Base-by-base conservation (phyloP, 1,140 invertebrate genomes). In the Cephus cinctus region DNA sequence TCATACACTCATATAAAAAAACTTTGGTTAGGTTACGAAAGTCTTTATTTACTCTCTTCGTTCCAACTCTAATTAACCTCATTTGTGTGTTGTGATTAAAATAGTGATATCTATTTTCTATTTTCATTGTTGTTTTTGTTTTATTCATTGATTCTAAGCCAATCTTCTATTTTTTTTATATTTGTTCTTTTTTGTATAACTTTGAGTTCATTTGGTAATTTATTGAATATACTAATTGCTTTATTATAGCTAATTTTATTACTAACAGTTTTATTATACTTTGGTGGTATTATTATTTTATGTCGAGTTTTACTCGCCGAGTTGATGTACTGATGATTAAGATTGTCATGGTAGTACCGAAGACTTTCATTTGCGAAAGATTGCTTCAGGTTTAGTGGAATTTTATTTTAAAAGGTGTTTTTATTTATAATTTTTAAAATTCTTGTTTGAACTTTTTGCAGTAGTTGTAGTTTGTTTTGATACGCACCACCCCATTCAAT, bases 401-500 rank as follows among this genome's bases (percentile, higher is more conserved):
- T 27, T 27, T n/a, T 27, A 6, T 8, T 27, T 8, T 27, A 8
- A 8, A 27, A 27, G 8, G 25, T 27, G 6, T 27, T 27, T 27
- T n/a, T 27, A 27, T n/a, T 8, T 27, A 27, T 27, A 8, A 27
- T 27, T 27, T n/a, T 6, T n/a, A 27, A 8, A n/a, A 27, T 6
- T 27, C n/a, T 27, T 8, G 8, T 27, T 27, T 27, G 25, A 8
- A 27, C n/a, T n/a, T 8, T 27, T 27, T 27, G 25, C n/a, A 27
- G n/a, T 8, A n/a, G 25, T 6, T 27, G n/a, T 27, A 27, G n/a
- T 8, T 6, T 27, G 16, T 21, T 40, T 6, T 1, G n/a, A 19
- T 40, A 40, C 12, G 38, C 38, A 8, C 38, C 5, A n/a, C 38
- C 38, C 38, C 38, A 18, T 8, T 14, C 38, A 18, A 40, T 40